phyloP scores from a whole-genome alignment of 2,113 vertebrate genomes.

The Donacobius atricapilla region DNA sequence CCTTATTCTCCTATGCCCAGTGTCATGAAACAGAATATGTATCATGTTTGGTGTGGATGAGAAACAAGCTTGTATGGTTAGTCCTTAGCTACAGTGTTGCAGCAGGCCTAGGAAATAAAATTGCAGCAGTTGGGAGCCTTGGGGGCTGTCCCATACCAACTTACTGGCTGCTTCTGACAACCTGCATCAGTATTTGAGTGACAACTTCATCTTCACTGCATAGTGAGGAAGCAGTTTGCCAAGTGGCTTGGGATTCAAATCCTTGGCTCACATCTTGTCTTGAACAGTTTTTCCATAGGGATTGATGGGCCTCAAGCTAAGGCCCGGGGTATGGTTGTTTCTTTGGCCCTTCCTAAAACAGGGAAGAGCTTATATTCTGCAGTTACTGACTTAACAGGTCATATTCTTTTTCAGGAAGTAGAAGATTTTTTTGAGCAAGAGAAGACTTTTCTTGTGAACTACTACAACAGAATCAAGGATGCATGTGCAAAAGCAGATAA shows the following conservation, averaged over 20 bases:
- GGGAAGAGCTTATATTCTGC: not conserved
- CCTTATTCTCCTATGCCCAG: not conserved
- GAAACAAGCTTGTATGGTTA: not conserved
- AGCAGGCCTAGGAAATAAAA: not conserved
- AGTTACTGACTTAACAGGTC: not conserved
- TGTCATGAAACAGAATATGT: not conserved
- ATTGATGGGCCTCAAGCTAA: not conserved
- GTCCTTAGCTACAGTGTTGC: not conserved
- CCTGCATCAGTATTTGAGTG: not conserved
- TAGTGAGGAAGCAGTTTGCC: not conserved
- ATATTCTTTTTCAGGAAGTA: constrained; percentile 80
- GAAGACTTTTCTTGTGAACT: constrained; percentile 93
- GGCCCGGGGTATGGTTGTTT: not conserved
- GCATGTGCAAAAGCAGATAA: constrained; percentile 93
- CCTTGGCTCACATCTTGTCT: not conserved
- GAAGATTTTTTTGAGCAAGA: constrained; percentile 99
- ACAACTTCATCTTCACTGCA: not conserved
- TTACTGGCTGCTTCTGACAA: not conserved
- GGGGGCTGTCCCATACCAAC: not conserved
- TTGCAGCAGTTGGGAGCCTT: not conserved
- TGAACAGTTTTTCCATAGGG: not conserved
- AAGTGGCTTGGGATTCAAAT: not conserved
- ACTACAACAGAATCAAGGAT: constrained; percentile 93
- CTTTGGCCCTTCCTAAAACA: not conserved
- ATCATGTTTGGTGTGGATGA: not conserved